These are phyloP conservation scores for Anisognathus igniventris DNA, from an alignment of 2,797 vertebrate genomes.

Conservation along the genomic window DNA sequence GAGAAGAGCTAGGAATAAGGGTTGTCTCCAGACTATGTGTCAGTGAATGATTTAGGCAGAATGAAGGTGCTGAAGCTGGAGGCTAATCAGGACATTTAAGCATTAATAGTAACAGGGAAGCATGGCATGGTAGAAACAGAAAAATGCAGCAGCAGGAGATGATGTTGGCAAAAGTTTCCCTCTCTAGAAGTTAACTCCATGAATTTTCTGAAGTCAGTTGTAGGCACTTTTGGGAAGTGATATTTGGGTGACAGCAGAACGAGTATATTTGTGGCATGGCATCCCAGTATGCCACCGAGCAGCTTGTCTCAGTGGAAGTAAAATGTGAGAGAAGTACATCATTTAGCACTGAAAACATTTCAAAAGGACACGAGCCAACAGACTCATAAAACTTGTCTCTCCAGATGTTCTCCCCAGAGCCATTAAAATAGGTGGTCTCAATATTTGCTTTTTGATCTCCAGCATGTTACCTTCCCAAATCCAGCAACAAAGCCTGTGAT, in stretches of 20 bases:
- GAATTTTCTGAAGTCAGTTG: background rate
- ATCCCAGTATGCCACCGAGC: background rate
- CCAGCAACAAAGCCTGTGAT: background rate
- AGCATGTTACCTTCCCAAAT: background rate
- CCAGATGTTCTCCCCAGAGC: slow-evolving; percentile 53
- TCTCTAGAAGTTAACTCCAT: background rate
- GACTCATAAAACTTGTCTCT: slow-evolving; percentile 42
- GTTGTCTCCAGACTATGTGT: background rate
- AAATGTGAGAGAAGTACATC: slow-evolving; percentile 19
- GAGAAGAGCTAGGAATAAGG: background rate
- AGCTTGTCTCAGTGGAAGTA: slow-evolving; percentile 25
- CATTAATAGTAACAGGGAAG: rapidly evolving
- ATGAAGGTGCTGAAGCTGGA: background rate
- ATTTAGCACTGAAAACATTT: slow-evolving; percentile 48
- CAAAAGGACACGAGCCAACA: slow-evolving; percentile 45
- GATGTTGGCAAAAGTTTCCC: background rate
- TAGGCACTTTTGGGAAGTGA: slow-evolving; percentile 30
- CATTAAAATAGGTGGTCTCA: slow-evolving; percentile 37
- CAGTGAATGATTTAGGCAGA: background rate
- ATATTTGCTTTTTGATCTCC: slow-evolving; percentile 44
- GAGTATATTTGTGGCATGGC: slow-evolving; percentile 1
- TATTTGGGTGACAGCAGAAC: slow-evolving; percentile 42
- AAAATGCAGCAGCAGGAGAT: background rate
- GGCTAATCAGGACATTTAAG: background rate
- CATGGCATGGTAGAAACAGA: rapidly evolving